Evolutionary conservation across 2,888 invertebrate species (phyloP).

Genomic region (Trachelus iudaicus): DNA sequence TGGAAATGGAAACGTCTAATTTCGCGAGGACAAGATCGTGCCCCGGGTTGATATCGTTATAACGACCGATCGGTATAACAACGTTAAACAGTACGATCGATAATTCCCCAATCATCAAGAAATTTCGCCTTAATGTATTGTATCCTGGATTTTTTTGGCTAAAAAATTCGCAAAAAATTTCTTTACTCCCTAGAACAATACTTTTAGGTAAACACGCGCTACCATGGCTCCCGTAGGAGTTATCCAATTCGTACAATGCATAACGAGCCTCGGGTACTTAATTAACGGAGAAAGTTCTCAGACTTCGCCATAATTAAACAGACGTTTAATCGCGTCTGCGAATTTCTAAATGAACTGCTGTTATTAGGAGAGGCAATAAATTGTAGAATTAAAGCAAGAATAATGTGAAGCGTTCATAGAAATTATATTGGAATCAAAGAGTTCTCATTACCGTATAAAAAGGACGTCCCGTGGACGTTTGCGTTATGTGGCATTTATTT

Average conservation of each 20-base stretch:
- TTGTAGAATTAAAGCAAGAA: neutral
- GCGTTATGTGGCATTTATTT: neutral
- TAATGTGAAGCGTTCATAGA: neutral
- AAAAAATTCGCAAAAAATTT: neutral
- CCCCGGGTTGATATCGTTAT: neutral
- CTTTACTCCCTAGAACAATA: neutral
- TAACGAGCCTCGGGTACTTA: conserved; percentile 39
- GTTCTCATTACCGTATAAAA: neutral
- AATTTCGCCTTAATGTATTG: neutral
- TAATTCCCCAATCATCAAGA: neutral
- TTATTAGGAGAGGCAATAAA: neutral
- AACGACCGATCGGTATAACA: neutral
- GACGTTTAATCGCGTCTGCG: conserved; percentile 20
- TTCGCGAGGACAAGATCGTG: neutral
- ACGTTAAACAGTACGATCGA: neutral
- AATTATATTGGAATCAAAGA: neutral
- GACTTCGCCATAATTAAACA: conserved; percentile 32
- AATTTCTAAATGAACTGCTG: neutral
- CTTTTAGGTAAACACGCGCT: neutral
- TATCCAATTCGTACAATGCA: neutral
- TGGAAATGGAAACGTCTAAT: neutral
- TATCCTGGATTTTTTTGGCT: neutral
- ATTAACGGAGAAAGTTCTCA: conserved; percentile 47
- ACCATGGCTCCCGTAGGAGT: neutral
- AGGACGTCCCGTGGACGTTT: neutral